These are phyloP conservation scores for Sipunculus nudus DNA, from an alignment of 2,888 invertebrate species.

Conservation along the genomic window DNA sequence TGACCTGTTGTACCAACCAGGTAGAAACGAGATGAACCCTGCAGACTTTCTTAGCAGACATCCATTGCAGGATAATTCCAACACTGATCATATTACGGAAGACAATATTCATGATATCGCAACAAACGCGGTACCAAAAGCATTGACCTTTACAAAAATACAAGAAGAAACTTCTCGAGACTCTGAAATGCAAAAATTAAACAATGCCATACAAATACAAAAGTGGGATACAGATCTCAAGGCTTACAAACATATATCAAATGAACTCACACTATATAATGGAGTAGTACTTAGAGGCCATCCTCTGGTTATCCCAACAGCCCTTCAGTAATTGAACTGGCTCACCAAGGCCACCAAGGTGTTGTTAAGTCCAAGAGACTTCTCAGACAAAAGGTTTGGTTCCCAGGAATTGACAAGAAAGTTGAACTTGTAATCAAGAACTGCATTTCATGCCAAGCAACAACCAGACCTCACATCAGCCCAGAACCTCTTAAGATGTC, in stretches of 20 bases:
- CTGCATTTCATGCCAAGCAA: conserved; percentile 22
- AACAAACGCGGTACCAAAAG: too few species aligned
- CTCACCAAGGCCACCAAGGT: conserved; percentile 42
- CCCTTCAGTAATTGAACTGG: conserved; percentile 30
- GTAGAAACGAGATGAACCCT: conserved; percentile 38
- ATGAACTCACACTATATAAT: background rate
- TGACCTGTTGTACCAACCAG: conserved; percentile 28
- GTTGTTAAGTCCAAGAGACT: conserved; percentile 34
- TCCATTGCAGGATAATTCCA: conserved; percentile 5
- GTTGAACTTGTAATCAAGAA: conserved; percentile 15
- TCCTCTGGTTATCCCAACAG: conserved; percentile 19
- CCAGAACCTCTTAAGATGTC: conserved; percentile 2
- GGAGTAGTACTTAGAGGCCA: background rate
- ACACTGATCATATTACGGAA: conserved; percentile 1
- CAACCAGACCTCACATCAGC: conserved; percentile 1
- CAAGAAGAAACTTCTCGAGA: too few species aligned
- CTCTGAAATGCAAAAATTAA: too few species aligned
- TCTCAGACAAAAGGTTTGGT: conserved; percentile 37
- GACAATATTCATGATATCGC: too few species aligned
- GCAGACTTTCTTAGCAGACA: conserved; percentile 42
- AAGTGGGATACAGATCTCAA: too few species aligned
- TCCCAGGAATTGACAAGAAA: conserved; percentile 28
- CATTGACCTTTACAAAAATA: too few species aligned
- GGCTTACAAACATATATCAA: too few species aligned
- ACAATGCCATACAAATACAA: too few species aligned